Conservation (phyloP, 2,113 vertebrate genomes). For the Pipra filicauda region DNA sequence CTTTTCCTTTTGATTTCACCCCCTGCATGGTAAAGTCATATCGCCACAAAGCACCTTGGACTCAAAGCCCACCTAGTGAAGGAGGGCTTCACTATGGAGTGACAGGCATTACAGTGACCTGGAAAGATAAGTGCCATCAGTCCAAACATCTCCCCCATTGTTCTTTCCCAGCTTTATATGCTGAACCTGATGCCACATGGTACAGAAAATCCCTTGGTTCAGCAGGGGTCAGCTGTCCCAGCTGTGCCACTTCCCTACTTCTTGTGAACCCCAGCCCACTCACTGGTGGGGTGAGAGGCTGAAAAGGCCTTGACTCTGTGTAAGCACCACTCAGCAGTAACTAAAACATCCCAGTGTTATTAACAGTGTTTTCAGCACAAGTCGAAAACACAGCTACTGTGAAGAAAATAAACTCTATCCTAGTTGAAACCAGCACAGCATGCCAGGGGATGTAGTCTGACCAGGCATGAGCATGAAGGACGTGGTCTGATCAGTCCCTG, state of each 20-base stretch:
- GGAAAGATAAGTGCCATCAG: not conserved
- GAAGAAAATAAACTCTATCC: not conserved
- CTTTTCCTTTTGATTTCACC: not conserved
- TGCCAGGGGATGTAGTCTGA: not conserved
- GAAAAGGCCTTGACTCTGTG: not conserved
- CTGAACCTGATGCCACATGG: not conserved
- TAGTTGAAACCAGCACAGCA: not conserved
- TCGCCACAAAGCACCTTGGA: not conserved
- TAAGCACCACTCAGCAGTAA: not conserved
- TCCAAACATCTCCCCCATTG: not conserved
- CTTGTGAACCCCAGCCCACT: not conserved
- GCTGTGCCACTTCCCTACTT: not conserved
- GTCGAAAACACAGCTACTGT: not conserved
- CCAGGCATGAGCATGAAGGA: not conserved
- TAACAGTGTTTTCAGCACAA: not conserved
- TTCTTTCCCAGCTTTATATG: not conserved
- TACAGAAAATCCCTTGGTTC: not conserved
- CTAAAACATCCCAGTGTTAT: not conserved
- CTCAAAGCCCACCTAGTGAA: not conserved
- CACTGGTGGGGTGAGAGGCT: not conserved
- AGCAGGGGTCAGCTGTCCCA: not conserved
- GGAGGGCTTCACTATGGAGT: not conserved
- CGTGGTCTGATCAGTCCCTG: accelerated
- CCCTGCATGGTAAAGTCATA: not conserved
- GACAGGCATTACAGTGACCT: not conserved